phyloP scores from a whole-genome alignment of 2,888 invertebrate genomes.

The Zhuqinia jingwanae region DNA sequence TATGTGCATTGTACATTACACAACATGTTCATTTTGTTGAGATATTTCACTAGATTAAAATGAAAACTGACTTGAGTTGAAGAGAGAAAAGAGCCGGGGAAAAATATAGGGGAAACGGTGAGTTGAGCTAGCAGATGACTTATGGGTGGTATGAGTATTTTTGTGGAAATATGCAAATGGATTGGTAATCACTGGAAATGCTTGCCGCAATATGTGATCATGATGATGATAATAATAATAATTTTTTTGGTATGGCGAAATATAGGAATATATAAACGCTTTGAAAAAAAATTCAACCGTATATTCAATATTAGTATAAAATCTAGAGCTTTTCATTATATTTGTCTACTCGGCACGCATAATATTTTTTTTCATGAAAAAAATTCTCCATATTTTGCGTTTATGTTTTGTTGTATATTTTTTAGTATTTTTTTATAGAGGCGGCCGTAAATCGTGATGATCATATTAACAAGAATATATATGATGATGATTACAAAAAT shows the following conservation, averaged over 20 bases:
- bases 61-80: neutral
- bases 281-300: neutral
- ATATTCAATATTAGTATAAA: too few relatives aligned
- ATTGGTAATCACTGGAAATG: slow-evolving; percentile 27
- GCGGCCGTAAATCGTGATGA: neutral
- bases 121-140: slow-evolving; percentile 10
- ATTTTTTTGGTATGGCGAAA: neutral
- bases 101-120: neutral
- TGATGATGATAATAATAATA: neutral
- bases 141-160: slow-evolving; percentile 8
- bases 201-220: neutral
- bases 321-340: neutral
- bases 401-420: neutral
- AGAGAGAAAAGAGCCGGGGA: neutral
- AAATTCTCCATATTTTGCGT: too few relatives aligned
- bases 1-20: too few relatives aligned
- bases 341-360: neutral
- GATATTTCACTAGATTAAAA: slow-evolving; percentile 23
- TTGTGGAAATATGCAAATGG: slow-evolving; percentile 32
- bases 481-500: neutral
- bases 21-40: neutral
- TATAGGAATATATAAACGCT: neutral
- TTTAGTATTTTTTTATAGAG: neutral
- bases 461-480: neutral
- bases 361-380: too few relatives aligned